Evolutionary conservation across 2,797 vertebrate genomes (phyloP), one percentile per base, ranked within the genome.

Genomic region (Sternarchorhynchus goeldii): DNA sequence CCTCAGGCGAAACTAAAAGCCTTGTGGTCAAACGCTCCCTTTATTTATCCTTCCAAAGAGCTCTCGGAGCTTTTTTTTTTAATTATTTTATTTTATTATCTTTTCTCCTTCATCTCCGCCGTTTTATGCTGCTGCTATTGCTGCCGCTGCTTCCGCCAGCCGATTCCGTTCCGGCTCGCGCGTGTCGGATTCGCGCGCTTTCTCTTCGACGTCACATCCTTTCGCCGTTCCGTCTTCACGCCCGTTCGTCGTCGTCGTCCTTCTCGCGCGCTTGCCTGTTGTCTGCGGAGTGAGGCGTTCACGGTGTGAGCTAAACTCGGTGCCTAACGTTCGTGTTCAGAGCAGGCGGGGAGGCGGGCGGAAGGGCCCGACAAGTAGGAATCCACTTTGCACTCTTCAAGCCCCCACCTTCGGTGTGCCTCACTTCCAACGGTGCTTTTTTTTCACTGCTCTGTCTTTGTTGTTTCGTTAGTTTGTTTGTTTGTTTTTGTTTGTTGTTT

Each of bases 361-460:
- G 25, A 25, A 25, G 25, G 25, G 25, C 25, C 25, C 0, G 25
- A 25, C 25, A n/a, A n/a, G 88, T 87, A 91, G 92, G 92, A 92
- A 91, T 88, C 90, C 91, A 93, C 93, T 93, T 25, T 92, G 88
- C 92, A 91, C 92, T 93, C 92, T 88, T 91, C 75, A 86, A 62
- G 87, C 91, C 91, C 93, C 94, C 92, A 93, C 93, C 93, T 95
- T 93, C 85, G 92, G 93, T 92, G 95, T 97, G 97, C 96, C 95
- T 97, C 96, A 95, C 94, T 96, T 93, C 93, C 91, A 95, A 95
- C 92, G 95, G 95, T 98, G 96, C 96, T 97, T 96, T 95, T 92
- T 94, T 92, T 94, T 94, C 91, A 93, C 92, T 93, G 89, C 89
- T 95, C 92, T 91, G 90, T 95, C 90, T 87, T 72, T 31, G 57